Conservation (phyloP, 2,113 vertebrate species). For the Xiphorhynchus elegans region DNA sequence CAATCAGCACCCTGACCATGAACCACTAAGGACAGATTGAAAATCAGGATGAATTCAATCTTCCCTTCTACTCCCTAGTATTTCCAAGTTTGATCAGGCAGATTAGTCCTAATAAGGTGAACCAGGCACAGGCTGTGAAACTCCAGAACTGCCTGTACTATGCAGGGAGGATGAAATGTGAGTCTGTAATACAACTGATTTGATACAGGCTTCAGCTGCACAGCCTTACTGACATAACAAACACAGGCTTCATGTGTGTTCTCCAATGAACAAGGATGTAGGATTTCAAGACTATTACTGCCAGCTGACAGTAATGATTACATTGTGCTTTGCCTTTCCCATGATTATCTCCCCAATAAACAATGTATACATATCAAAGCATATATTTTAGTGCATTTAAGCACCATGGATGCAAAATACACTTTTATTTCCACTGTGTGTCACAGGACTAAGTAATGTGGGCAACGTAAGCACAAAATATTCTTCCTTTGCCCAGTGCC, state of each 20-base stretch:
- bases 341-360: neutral
- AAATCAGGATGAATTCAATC: neutral
- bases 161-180: neutral
- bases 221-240: neutral
- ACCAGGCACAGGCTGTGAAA: neutral
- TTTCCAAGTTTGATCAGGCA: neutral
- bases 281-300: neutral
- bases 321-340: neutral
- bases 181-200: neutral
- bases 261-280: neutral
- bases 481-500: neutral
- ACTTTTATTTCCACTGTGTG: neutral
- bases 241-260: fast-evolving
- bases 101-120: neutral
- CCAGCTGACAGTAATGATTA: neutral
- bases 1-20: neutral
- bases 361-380: neutral
- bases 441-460: fast-evolving
- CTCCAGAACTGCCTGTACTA: neutral
- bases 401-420: neutral
- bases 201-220: neutral
- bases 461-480: neutral
- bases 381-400: neutral
- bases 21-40: neutral
- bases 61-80: neutral